Evolutionary conservation across 2,113 vertebrate genomes (phyloP), one percentile per base, ranked within the genome.

Genomic region (Chlorodrepanis virens): DNA sequence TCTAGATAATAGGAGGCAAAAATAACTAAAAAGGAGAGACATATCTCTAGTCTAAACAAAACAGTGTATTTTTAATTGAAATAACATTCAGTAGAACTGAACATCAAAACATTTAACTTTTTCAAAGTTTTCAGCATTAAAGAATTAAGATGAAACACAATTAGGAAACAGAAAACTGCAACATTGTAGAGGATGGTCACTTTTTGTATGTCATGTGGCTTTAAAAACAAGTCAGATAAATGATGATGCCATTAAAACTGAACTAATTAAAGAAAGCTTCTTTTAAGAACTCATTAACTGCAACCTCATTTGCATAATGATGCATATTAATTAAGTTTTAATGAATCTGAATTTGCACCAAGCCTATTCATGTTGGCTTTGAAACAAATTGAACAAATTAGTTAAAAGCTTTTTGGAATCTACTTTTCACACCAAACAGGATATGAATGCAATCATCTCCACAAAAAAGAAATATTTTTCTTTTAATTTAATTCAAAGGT

Each of bases 261-360:
- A 99, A 99, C 99, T 99, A 99, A 99, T 99, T 99, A 99, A 99
- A 99, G 99, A 99, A 99, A 98, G 99, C 99, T 99, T 99, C 99
- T 99, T 99, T 99, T 99, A 99, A 99, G 98, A 99, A 99, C 99
- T 99, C 99, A 99, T 99, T 99, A 99, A 99, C 99, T 99, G 99
- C 99, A 99, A 97, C 99, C 99, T 99, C 99, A 99, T 99, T 99
- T 99, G 99, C 99, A 99, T 99, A 99, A 99, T 99, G 99, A 99
- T 99, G 99, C 99, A 99, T 99, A 99, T 99, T 99, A 99, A 99
- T 99, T 99, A 99, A 99, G 99, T 99, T 99, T 99, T 99, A 99
- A 99, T 99, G 99, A 99, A 99, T 99, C 99, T 99, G 98, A 99
- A 99, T 99, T 99, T 99, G 99, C 98, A 99, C 99, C 99, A 99